phyloP scores from a whole-genome alignment of 2,888 invertebrate genomes.

The Ashinkailepas kermadecensis region DNA sequence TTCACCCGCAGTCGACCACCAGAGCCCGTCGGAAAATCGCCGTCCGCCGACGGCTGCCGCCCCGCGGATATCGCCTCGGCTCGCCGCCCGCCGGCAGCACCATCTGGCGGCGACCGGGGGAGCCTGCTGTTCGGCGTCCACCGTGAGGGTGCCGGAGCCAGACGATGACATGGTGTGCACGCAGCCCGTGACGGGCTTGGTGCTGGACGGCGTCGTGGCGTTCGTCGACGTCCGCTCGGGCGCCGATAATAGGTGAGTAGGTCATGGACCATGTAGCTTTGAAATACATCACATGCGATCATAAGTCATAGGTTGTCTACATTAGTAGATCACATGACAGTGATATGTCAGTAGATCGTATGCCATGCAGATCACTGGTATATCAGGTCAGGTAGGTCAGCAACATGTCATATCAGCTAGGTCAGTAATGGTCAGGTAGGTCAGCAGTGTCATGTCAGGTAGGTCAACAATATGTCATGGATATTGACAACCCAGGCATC shows the following conservation, averaged over 20 bases:
- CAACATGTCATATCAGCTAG: too few relatives aligned
- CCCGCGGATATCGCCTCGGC: not conserved
- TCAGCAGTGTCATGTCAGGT: too few relatives aligned
- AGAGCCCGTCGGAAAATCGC: not conserved
- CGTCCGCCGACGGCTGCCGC: not conserved
- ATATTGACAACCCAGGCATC: too few relatives aligned
- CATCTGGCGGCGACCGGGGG: not conserved
- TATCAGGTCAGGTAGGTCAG: too few relatives aligned
- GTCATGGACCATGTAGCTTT: not conserved
- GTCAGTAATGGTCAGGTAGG: too few relatives aligned
- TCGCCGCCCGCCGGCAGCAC: not conserved
- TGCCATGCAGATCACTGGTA: too few relatives aligned
- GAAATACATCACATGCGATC: too few relatives aligned
- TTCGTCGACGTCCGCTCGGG: not conserved
- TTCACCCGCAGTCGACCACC: not conserved
- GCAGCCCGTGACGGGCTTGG: not conserved
- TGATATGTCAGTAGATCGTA: too few relatives aligned
- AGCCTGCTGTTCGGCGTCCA: not conserved
- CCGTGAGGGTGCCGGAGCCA: not conserved
- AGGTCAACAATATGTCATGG: too few relatives aligned
- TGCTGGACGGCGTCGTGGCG: conserved; percentile 17
- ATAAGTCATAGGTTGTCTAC: too few relatives aligned
- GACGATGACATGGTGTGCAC: not conserved
- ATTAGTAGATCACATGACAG: too few relatives aligned
- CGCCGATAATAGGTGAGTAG: not conserved